A percentile compares a stretch with the other conserved stretches of the same genome.
Conservation (phyloP, 2,113 vertebrate species). For the Penelope pileata region DNA sequence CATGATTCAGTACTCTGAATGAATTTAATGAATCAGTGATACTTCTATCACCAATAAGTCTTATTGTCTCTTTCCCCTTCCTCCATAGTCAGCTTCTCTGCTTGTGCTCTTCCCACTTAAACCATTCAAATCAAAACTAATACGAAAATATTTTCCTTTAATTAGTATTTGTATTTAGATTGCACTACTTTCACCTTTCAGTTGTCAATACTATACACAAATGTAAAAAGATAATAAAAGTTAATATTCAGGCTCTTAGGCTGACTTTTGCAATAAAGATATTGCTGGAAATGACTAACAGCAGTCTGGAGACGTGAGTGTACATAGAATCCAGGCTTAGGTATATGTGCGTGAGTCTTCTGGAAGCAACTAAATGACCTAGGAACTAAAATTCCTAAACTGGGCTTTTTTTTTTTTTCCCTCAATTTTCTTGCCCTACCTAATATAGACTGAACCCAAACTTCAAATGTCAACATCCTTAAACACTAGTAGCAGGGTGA, state of each 20-base stretch:
- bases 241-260: neutral
- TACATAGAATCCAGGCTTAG: neutral
- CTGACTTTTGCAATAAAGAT: neutral
- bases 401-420: neutral
- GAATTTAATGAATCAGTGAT: neutral
- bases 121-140: constrained; percentile 22
- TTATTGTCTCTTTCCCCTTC: neutral
- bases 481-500: neutral
- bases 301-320: constrained; percentile 25
- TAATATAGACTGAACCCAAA: neutral
- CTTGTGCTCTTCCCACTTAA: constrained; percentile 11
- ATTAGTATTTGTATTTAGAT: constrained; percentile 17
- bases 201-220: neutral
- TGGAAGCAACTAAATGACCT: neutral
- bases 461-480: neutral
- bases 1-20: neutral
- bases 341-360: neutral
- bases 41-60: neutral
- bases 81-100: neutral
- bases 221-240: neutral
- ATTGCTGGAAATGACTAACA: constrained; percentile 30
- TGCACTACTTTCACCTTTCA: constrained; percentile 17
- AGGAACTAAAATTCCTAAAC: neutral
- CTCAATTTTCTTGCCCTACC: rapidly evolving
- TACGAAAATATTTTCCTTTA: constrained; percentile 13